Evolutionary conservation across 2,113 vertebrate species (phyloP), one percentile per base, ranked within the genome.

Genomic region (Solenodon paradoxus): DNA sequence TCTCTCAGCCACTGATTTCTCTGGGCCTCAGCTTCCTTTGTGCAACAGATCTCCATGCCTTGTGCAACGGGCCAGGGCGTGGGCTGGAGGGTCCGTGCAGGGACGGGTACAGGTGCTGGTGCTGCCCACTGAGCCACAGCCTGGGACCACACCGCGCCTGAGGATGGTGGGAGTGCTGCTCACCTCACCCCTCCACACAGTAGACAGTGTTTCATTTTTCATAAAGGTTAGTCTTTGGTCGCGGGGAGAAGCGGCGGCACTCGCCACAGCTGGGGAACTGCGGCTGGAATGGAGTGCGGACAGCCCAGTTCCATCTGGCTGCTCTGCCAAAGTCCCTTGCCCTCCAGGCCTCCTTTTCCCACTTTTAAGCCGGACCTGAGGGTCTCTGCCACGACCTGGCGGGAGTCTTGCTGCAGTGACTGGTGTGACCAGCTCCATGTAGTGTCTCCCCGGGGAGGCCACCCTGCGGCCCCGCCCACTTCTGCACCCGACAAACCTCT

Each of bases 381-480:
- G n/a, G n/a, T n/a, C n/a, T n/a, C n/a, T n/a, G n/a, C n/a, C n/a
- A n/a, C n/a, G 74, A 7, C 5, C 16, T 0, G 8, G 12, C 15
- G 61, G 30, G 38, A 78, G 8, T 9, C 51, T 53, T 24, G 10
- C 45, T 10, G 19, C 2, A 9, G 87, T 10, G 10, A 38, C 32
- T 1, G 1, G 53, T 8, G 8, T 0, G 24, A 55, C 55, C 55
- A 16, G 79, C n/a, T 30, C 35, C 1, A 5, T 0, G 45, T 45
- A 40, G 45, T 35, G 17, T 77, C 59, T 85, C 55, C 49, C 83
- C 1, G 17, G 47, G 28, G 40, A 57, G 45, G 32, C 8, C 35
- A 7, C 57, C 81, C 51, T 32, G 66, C 47, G n/a, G 6, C 19
- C 72, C 17, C 16, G 3, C 20, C 32, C 61, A 16, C 30, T 72